Base-by-base conservation (phyloP, 2,888 invertebrate genomes). In the Furcula furcula region DNA sequence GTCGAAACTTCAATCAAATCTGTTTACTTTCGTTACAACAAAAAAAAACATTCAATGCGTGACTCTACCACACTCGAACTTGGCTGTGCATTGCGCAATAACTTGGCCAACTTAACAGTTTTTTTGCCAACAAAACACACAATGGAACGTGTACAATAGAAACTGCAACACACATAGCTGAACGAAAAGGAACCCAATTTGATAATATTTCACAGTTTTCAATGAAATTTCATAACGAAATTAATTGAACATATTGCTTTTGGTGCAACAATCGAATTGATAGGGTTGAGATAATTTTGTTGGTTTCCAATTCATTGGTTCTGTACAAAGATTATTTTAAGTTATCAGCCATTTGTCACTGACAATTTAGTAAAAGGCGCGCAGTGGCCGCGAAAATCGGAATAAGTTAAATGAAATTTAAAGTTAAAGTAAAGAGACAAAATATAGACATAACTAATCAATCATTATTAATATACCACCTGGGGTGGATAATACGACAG, bases 131-230 rank as follows among this genome's bases (percentile, higher is more conserved):
- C 57, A 54, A 61, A 61, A 61, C 69, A 70, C 50, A 75, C 70
- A 76, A 78, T 76, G 64, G 48, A 60, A 55, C 45, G 46, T 52
- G 55, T 50, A 75, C 74, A 80, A 82, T 70, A 64, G 71, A 54
- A 34, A 45, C 55, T 60, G 60, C 62, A 64, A 70, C 72, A 74
- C 64, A 76, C 59, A 67, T 63, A 51, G 45, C 49, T 51, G 46
- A 51, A 49, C 46, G 47, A 75, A 73, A 66, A 66, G 83, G 76
- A 81, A 59, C 48, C 48, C 74, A 76, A 81, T 82, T 76, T 75
- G 14, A 28, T 28, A 68, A 84, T 82, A 85, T 78, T 85, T 84
- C 69, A 65, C 65, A 65, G 80, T 68, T 86, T 85, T 84, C 84
- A 40, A 66, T 54, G 40, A 70, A 81, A 82, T 84, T 85, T 82